These are phyloP conservation scores for Acanthisitta chloris DNA, from an alignment of 2,113 vertebrate genomes.

Conservation along the genomic window DNA sequence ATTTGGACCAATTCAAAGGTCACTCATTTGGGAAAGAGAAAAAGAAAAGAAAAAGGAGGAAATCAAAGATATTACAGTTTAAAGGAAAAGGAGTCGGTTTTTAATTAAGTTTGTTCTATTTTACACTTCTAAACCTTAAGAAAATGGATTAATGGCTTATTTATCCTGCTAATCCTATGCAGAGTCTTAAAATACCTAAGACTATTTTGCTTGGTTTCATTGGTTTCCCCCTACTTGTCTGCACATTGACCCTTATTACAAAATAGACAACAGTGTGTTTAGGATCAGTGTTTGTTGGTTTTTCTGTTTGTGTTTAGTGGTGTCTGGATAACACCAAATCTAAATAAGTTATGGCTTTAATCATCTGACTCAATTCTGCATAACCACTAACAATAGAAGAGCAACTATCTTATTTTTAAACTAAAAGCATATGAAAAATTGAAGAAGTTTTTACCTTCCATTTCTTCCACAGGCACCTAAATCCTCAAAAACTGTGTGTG, in stretches of 20 bases:
- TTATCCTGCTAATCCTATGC: not conserved
- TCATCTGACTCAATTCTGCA: not conserved
- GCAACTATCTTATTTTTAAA: not conserved
- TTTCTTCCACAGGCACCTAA: not conserved
- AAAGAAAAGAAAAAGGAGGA: not conserved
- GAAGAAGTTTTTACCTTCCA: not conserved
- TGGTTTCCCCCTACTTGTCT: not conserved
- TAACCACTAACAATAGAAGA: not conserved
- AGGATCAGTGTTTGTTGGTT: not conserved
- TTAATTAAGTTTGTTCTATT: not conserved
- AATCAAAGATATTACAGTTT: not conserved
- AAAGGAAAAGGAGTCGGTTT: not conserved
- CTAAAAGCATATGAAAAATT: not conserved
- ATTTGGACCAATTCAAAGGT: not conserved
- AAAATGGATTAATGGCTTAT: not conserved
- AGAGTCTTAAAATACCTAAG: not conserved
- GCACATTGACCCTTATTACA: not conserved
- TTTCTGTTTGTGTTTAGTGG: not conserved
- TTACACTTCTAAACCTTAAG: not conserved
- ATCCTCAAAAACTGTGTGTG: not conserved
- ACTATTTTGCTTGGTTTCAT: not conserved
- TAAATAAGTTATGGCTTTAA: not conserved
- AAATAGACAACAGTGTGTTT: rapidly evolving
- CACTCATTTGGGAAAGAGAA: not conserved
- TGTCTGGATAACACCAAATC: not conserved